Conservation (phyloP, 2,113 vertebrate species). For the Tetrao urogallus region DNA sequence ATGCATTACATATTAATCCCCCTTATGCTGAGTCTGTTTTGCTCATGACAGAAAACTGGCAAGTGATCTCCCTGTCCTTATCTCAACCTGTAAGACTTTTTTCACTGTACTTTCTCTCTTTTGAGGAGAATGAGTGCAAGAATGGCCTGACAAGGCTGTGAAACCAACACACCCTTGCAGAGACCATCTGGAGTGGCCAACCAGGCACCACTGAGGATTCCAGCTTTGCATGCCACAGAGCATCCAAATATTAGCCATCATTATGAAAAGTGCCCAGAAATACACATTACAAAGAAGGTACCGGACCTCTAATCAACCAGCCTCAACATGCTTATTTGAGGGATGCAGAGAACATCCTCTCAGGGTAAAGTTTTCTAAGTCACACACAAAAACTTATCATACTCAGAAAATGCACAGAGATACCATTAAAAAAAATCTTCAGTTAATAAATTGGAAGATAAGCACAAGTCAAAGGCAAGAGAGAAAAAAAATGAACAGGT, state of each 20-base stretch:
- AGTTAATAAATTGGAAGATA: not conserved
- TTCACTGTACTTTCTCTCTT: not conserved
- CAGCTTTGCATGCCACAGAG: not conserved
- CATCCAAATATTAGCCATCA: fast-evolving
- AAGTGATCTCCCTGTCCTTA: not conserved
- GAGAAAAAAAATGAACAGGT: not conserved
- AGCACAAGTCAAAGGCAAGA: not conserved
- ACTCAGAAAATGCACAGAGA: not conserved
- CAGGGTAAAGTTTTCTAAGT: not conserved
- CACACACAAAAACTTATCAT: not conserved
- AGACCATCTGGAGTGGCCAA: not conserved
- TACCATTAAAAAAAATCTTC: not conserved
- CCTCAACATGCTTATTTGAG: not conserved
- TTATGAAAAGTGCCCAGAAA: not conserved
- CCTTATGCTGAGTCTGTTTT: not conserved
- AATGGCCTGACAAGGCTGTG: not conserved
- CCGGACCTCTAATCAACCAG: not conserved
- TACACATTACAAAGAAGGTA: not conserved
- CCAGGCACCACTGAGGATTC: not conserved
- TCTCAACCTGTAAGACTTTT: not conserved
- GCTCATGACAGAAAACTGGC: not conserved
- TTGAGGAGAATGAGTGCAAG: not conserved
- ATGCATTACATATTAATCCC: not conserved
- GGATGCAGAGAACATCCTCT: not conserved
- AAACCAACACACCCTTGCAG: not conserved